These are phyloP conservation scores for Anomalospiza imberbis DNA, from an alignment of 2,797 vertebrate species.

Conservation along the genomic window DNA sequence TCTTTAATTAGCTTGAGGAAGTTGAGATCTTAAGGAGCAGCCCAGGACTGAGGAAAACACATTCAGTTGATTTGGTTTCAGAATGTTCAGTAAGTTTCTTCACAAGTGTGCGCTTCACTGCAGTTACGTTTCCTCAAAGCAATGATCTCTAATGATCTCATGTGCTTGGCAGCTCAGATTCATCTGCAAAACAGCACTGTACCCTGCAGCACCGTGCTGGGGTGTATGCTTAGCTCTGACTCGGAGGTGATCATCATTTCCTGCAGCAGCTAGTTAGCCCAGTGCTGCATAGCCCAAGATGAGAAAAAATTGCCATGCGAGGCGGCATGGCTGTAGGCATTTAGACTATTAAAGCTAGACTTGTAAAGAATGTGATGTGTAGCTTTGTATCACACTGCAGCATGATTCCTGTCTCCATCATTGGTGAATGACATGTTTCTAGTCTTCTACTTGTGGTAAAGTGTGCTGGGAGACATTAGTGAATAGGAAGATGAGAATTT, in stretches of 20 bases:
- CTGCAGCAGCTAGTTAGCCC: neutral
- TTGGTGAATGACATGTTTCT: neutral
- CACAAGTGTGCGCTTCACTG: neutral
- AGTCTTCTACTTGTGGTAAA: neutral
- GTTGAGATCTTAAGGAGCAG: neutral
- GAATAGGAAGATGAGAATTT: neutral
- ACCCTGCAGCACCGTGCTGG: neutral
- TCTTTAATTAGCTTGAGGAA: neutral
- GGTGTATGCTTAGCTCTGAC: constrained; percentile 12
- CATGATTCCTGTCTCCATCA: neutral
- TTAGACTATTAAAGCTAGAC: neutral
- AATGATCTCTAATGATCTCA: constrained; percentile 9
- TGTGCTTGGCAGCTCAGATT: neutral
- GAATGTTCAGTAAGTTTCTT: neutral
- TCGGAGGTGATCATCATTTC: constrained; percentile 29
- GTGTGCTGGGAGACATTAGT: neutral
- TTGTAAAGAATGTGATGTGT: neutral
- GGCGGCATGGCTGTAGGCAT: neutral
- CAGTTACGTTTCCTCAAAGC: neutral
- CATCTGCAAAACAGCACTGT: neutral
- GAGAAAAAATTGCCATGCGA: accelerated
- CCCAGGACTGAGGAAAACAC: neutral
- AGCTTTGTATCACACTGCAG: neutral
- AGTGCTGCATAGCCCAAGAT: neutral
- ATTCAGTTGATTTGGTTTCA: neutral